Evolutionary conservation across 2,888 invertebrate genomes (phyloP).

Genomic region (Hybos culiciformis): DNA sequence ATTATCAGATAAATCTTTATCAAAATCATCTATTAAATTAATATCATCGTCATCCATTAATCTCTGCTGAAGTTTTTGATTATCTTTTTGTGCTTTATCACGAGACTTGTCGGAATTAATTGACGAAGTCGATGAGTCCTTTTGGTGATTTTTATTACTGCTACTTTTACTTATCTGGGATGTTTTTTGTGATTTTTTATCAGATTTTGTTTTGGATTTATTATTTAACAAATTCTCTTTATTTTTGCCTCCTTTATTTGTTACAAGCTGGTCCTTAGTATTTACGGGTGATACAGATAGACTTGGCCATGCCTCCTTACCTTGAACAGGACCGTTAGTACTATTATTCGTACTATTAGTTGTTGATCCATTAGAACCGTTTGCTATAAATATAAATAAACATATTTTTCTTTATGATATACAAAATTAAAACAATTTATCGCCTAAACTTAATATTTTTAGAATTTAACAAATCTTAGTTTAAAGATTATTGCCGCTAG

Average conservation of each 20-base stretch:
- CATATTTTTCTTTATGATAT: not conserved
- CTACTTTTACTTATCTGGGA: conserved; percentile 8
- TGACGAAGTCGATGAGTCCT: too few relatives aligned
- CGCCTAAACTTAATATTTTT: too few relatives aligned
- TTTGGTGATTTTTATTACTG: not conserved
- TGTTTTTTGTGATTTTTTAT: conserved; percentile 18
- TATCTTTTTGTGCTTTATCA: conserved; percentile 29
- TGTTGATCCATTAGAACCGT: not conserved
- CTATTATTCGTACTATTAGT: conserved; percentile 14
- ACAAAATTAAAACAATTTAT: not conserved
- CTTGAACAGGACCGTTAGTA: conserved; percentile 22
- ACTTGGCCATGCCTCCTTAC: conserved; percentile 64
- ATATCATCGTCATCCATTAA: conserved; percentile 21
- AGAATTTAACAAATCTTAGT: too few relatives aligned
- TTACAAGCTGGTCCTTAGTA: conserved; percentile 20
- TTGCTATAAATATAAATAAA: not conserved
- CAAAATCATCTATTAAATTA: conserved; percentile 21
- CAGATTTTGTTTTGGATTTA: conserved; percentile 11
- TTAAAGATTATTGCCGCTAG: too few relatives aligned
- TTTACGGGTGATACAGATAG: conserved; percentile 43
- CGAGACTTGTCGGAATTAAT: conserved; percentile 33
- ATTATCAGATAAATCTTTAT: conserved; percentile 16
- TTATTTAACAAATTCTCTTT: conserved; percentile 26
- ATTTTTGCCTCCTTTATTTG: conserved; percentile 16
- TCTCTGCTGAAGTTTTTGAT: conserved; percentile 18